Evolutionary conservation across 2,888 invertebrate genomes (phyloP), one percentile per base, ranked within the genome.

Genomic region (Cephus rjabovi): DNA sequence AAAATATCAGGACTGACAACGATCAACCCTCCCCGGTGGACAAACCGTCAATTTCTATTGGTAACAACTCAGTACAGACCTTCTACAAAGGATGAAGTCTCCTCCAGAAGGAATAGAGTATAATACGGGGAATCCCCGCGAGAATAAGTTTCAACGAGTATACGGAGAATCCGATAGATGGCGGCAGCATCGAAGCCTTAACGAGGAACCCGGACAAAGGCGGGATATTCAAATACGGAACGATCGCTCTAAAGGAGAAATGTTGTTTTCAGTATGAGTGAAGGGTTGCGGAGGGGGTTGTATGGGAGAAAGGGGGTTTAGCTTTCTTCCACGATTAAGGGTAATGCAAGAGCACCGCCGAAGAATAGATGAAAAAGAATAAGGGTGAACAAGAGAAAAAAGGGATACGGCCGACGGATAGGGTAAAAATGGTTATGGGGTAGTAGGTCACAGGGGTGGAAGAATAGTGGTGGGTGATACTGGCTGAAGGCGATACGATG

Each of bases 241-340:
- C 69, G 34, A n/a, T 69, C 34, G 70, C 12, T 73, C 70, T 81
- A 81, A 81, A 81, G 80, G 82, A 71, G 35, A 80, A 81, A 81
- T 77, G 77, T 75, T 82, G 80, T 82, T 81, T 77, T 77, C 76
- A 12, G 56, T 23, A 23, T 23, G 23, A 9, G 23, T 56, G 56
- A 15, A 56, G 56, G 56, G 23, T 23, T 56, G 56, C 23, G 23
- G 23, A 56, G 23, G 23, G 56, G 56, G 15, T 6, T 2, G 56
- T 0, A 23, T 6, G 23, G 56, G 56, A 4, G 56, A 15, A 15
- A 23, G 56, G 56, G 23, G 23, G 23, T 76, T 76, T 15, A 56
- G 56, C 56, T 56, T 56, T 23, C 56, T 56, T 56, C 23, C 23
- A 23, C 56, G 37, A 30, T 70, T 70, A 70, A 76, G 76, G 35